phyloP scores from a whole-genome alignment of 2,888 invertebrate species.

The Brachyptera putata region DNA sequence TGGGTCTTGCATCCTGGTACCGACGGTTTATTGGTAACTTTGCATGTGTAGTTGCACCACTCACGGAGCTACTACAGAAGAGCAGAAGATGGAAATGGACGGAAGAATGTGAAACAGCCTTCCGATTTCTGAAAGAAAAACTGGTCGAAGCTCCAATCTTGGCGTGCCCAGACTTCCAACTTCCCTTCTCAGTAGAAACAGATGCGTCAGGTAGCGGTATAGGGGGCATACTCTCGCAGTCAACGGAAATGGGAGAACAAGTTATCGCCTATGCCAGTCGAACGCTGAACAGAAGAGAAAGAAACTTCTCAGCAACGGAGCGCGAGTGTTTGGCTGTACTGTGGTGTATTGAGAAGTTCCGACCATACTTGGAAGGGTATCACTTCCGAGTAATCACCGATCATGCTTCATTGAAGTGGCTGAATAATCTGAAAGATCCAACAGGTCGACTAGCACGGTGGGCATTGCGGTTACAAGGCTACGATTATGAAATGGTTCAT shows the following conservation, averaged over 20 bases:
- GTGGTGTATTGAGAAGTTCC: slow-evolving; percentile 33
- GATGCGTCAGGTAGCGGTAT: slow-evolving; percentile 31
- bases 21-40: slow-evolving; percentile 19
- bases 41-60: neutral
- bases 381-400: slow-evolving; percentile 37
- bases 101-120: slow-evolving; percentile 4
- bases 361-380: slow-evolving; percentile 35
- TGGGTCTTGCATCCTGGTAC: slow-evolving; percentile 13
- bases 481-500: slow-evolving; percentile 35
- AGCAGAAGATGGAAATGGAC: slow-evolving; percentile 9
- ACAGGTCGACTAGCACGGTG: slow-evolving; percentile 35
- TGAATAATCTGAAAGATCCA: slow-evolving; percentile 34
- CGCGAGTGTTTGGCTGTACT: slow-evolving; percentile 36
- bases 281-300: slow-evolving; percentile 30
- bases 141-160: slow-evolving; percentile 21
- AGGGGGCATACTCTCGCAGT: slow-evolving; percentile 34
- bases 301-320: slow-evolving; percentile 35
- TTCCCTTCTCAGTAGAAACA: slow-evolving; percentile 31
- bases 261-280: slow-evolving; percentile 36
- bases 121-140: neutral
- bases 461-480: slow-evolving; percentile 32
- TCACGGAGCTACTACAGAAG: slow-evolving; percentile 8
- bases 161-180: slow-evolving; percentile 22
- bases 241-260: slow-evolving; percentile 28
- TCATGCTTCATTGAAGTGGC: slow-evolving; percentile 35